phyloP scores from a whole-genome alignment of 2,888 invertebrate species.

The Macaria notata region DNA sequence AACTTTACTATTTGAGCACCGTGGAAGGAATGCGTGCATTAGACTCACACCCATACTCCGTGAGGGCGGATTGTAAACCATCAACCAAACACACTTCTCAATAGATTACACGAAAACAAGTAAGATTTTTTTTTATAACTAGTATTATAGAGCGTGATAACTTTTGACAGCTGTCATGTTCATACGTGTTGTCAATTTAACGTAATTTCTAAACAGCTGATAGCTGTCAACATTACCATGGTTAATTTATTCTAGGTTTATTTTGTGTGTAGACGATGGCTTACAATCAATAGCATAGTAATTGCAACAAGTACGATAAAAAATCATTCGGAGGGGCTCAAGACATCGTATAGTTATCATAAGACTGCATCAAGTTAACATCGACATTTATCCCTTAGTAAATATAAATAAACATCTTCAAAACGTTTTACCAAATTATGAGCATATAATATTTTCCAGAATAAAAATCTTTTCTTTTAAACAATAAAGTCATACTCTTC shows the following conservation, averaged over 20 bases:
- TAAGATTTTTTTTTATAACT: too few species aligned
- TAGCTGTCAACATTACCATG: too few species aligned
- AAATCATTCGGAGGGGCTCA: constrained; percentile 24
- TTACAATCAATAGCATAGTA: constrained; percentile 1
- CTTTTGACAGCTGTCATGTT: too few species aligned
- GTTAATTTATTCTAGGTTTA: too few species aligned
- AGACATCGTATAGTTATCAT: constrained; percentile 57
- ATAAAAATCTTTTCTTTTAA: constrained; percentile 68
- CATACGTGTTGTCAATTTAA: too few species aligned
- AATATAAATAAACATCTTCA: constrained; percentile 79
- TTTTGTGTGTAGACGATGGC: not conserved
- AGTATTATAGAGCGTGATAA: too few species aligned
- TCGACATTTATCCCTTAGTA: constrained; percentile 65
- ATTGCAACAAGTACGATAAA: not conserved
- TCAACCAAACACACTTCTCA: not conserved
- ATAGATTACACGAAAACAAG: too few species aligned
- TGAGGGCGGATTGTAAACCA: constrained; percentile 11
- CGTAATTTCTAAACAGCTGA: too few species aligned
- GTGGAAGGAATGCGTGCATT: constrained; percentile 86
- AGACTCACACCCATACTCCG: constrained; percentile 46
- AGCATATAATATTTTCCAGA: constrained; percentile 68
- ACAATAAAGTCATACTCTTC: constrained; percentile 72
- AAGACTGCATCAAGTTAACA: constrained; percentile 55
- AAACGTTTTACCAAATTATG: constrained; percentile 78
- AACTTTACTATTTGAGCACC: constrained; percentile 82